Evolutionary conservation across 2,113 vertebrate species (phyloP).

Genomic region (Choloepus hoffmanni): DNA sequence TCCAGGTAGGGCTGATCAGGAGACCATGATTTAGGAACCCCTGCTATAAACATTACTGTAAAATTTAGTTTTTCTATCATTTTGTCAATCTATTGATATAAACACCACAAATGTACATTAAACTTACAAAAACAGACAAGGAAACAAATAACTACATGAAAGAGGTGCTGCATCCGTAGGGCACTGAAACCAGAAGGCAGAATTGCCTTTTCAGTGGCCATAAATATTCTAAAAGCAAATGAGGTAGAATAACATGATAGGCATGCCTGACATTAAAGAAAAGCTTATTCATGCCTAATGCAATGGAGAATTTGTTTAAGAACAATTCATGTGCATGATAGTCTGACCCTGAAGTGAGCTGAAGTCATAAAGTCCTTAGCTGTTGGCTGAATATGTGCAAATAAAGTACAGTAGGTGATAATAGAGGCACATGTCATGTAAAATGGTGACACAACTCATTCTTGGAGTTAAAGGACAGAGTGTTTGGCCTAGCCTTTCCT

Average conservation of each 20-base stretch:
- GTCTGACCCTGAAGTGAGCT: neutral
- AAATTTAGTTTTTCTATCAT: neutral
- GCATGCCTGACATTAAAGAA: conserved; percentile 67
- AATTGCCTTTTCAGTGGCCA: neutral
- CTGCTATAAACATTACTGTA: neutral
- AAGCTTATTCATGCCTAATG: conserved; percentile 39
- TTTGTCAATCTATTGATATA: conserved; percentile 22
- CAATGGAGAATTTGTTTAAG: conserved; percentile 62
- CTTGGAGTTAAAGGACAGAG: neutral
- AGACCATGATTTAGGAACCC: neutral
- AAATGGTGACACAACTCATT: neutral
- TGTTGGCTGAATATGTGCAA: neutral
- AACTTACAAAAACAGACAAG: neutral
- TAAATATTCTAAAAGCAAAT: conserved; percentile 34
- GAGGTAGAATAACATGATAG: neutral
- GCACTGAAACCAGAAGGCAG: neutral
- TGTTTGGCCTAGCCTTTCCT: neutral
- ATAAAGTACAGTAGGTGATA: conserved; percentile 47
- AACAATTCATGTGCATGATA: conserved; percentile 13
- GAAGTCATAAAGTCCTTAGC: neutral
- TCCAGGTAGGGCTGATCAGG: too few species aligned
- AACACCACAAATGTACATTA: neutral
- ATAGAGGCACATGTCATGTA: neutral
- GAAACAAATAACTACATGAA: neutral
- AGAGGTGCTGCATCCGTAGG: neutral